Base-by-base conservation (phyloP, 92 coral and sea anemone genomes). In the Phenganax marumi region DNA sequence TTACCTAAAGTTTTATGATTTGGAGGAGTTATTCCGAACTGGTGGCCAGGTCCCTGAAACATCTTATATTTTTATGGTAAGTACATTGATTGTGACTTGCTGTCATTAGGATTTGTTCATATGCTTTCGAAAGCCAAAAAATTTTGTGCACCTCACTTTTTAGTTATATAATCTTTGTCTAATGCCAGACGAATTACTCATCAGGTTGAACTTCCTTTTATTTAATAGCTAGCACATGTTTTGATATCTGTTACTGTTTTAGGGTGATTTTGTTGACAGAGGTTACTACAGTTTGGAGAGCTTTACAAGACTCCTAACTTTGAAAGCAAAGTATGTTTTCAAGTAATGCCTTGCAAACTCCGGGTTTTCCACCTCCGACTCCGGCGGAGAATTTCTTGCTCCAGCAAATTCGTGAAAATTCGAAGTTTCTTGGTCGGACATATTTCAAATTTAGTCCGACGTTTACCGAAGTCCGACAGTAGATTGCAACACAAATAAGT, bases 191-290 rank as follows among this genome's bases (percentile, higher is more conserved):
- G 5, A 33, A 33, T 33, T 33, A 33, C 43, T 33, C 5, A 5
- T 33, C 5, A 33, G 43, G 43, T 33, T 33, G 43, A 33, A 33
- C 2, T 5, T 33, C 43, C 0, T 33, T 33, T 5, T 33, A 33
- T 2, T 5, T 1, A 33, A 33, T 33, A 5, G 43, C 43, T 5
- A 33, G 43, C 43, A 2, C 43, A 1, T 33, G 5, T 33, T 5
- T n/a, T n/a, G n/a, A n/a, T 33, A 33, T 33, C 43, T 33, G 2
- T 33, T 33, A 33, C 43, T 33, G 43, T 84, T 70, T 23, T 87
- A 95, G 98, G 98, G 98, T 33, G 98, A 95, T 77, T 95, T 95
- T 89, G 98, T 95, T 65, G 98, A 95, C 76, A 89, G 98, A 77
- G 98, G 98, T 21, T 95, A 95, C 65, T 95, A 87, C 80, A 95